Evolutionary conservation across 1,140 invertebrate species (phyloP).

Genomic region (Aphelenchoides fujianensis): DNA sequence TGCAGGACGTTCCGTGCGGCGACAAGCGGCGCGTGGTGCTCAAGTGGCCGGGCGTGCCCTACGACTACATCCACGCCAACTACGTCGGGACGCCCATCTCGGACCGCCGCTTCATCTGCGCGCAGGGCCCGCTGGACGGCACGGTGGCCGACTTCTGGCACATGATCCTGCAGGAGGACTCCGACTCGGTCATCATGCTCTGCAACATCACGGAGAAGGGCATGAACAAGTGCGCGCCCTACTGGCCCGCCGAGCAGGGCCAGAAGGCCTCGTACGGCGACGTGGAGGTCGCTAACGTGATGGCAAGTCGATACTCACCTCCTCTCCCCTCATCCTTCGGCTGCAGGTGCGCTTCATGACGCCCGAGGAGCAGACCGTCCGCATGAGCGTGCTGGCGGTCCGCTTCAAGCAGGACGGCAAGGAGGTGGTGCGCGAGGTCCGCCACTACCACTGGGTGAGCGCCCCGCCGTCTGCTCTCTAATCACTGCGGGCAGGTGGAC

Average conservation of each 20-base stretch:
- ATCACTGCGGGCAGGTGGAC: too few relatives aligned
- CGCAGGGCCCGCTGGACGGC: constrained; percentile 36
- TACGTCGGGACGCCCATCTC: constrained; percentile 36
- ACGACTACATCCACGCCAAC: constrained; percentile 32
- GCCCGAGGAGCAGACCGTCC: constrained; percentile 15
- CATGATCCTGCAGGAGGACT: constrained; percentile 44
- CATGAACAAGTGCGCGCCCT: constrained; percentile 38
- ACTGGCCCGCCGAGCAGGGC: constrained; percentile 37
- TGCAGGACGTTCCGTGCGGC: constrained; percentile 38
- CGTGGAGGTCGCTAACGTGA: constrained; percentile 22
- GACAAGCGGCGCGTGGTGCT: not conserved
- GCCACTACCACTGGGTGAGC: constrained; percentile 26
- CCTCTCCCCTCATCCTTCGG: too few relatives aligned
- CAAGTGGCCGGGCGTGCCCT: not conserved
- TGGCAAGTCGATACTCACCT: too few relatives aligned
- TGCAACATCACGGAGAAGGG: constrained; percentile 45
- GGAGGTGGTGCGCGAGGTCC: constrained; percentile 12
- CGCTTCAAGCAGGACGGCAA: constrained; percentile 21
- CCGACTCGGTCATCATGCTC: constrained; percentile 38
- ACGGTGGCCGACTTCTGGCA: constrained; percentile 47
- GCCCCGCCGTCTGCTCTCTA: too few relatives aligned
- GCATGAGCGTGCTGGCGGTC: constrained; percentile 7
- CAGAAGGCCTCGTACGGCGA: constrained; percentile 16
- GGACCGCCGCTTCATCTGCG: constrained; percentile 45
- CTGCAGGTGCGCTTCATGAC: too few relatives aligned